These are phyloP conservation scores for Thryonomys swinderianus DNA, from an alignment of 2,113 vertebrate species.

Conservation along the genomic window DNA sequence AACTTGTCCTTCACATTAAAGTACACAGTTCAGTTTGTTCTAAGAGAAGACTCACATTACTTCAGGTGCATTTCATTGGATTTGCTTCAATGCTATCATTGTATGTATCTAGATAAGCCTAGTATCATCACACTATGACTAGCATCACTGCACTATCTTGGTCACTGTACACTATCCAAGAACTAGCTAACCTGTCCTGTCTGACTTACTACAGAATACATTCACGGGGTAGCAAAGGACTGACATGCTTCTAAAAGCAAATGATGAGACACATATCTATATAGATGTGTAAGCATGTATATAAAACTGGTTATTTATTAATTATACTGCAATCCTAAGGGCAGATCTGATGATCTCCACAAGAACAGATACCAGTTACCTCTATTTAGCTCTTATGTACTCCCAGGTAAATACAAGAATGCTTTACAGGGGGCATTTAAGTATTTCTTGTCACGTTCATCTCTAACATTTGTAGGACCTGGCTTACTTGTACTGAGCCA, in stretches of 20 bases:
- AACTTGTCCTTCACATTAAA: constrained; percentile 26
- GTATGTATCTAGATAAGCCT: neutral
- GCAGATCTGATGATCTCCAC: neutral
- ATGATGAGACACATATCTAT: neutral
- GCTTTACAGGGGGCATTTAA: neutral
- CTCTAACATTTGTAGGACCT: neutral
- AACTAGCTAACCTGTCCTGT: neutral
- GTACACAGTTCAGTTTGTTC: neutral
- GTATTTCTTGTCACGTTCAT: neutral
- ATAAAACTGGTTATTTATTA: neutral
- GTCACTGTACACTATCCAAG: neutral
- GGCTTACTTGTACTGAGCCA: neutral
- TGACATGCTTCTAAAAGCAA: neutral
- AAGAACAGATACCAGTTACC: neutral
- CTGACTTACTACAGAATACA: neutral
- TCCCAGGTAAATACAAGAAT: neutral
- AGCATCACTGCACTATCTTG: neutral
- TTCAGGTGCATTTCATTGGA: neutral
- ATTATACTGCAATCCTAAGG: neutral
- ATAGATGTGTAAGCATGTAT: neutral
- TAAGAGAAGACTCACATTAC: neutral
- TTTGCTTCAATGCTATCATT: neutral
- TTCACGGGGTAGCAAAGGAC: neutral
- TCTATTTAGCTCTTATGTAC: neutral
- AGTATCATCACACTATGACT: neutral